Conservation (phyloP, 1,140 invertebrate genomes). For the Ephestia elutella region DNA sequence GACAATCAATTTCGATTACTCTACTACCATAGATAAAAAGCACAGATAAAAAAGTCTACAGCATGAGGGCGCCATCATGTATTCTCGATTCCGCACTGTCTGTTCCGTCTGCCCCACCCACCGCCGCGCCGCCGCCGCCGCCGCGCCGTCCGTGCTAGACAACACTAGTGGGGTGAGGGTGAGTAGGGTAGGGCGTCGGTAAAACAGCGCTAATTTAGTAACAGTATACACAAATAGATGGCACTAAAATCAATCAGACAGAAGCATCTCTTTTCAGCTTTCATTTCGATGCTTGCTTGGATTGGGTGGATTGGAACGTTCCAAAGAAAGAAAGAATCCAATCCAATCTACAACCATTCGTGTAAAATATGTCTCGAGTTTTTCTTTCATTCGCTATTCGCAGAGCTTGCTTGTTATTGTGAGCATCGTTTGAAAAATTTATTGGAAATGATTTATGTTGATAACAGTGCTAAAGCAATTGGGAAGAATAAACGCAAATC, state of each 20-base stretch:
- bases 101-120: too few relatives aligned
- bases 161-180: too few relatives aligned
- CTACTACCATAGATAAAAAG: too few relatives aligned
- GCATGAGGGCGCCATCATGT: too few relatives aligned
- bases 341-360: constrained; percentile 15
- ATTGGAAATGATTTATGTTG: not conserved
- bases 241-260: not conserved
- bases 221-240: constrained; percentile 3
- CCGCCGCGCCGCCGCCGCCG: too few relatives aligned
- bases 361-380: constrained; percentile 18
- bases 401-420: constrained; percentile 44
- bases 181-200: not conserved
- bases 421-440: constrained; percentile 29
- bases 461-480: constrained; percentile 2
- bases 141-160: too few relatives aligned
- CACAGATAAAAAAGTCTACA: too few relatives aligned
- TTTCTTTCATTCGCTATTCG: constrained; percentile 56
- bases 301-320: constrained; percentile 9
- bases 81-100: too few relatives aligned
- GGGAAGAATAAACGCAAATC: not conserved
- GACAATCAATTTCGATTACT: too few relatives aligned
- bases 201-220: constrained; percentile 2
- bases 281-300: constrained; percentile 5
- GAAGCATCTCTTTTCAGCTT: not conserved
- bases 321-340: constrained; percentile 10